Percentiles rank a stretch among this genome's conserved stretches.
Evolutionary conservation across 2,888 invertebrate species (phyloP).

Genomic region (Coremacera marginata): DNA sequence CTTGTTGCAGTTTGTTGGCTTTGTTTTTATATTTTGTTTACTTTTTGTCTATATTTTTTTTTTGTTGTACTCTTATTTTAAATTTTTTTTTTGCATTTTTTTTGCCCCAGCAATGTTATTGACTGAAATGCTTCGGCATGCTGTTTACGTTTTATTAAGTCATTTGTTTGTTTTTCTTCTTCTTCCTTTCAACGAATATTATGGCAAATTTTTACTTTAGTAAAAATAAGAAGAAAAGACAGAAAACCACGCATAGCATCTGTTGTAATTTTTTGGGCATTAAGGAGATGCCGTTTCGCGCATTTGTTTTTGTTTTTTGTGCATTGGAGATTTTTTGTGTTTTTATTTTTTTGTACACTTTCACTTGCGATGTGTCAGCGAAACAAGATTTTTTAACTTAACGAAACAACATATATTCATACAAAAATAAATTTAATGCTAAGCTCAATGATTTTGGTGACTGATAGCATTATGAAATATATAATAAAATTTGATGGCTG

Average conservation of each 20-base stretch:
- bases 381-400: neutral
- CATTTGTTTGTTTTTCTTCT: constrained; percentile 1
- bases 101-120: neutral
- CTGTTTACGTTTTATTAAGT: constrained; percentile 5
- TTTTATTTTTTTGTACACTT: constrained; percentile 4
- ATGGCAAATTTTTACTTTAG: neutral
- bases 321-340: neutral
- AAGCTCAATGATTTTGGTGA: too few species aligned
- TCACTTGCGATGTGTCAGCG: constrained; percentile 11
- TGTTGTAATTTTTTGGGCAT: constrained; percentile 5
- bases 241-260: neutral
- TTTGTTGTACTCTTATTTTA: neutral
- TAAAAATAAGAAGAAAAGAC: neutral
- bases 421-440: too few species aligned
- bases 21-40: neutral
- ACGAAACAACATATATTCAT: neutral
- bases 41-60: neutral
- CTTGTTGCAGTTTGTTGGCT: constrained; percentile 13
- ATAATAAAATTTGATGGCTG: too few species aligned
- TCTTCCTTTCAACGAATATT: neutral
- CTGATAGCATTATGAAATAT: too few species aligned
- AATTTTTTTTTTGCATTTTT: neutral
- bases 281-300: neutral
- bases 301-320: neutral
- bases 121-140: constrained; percentile 2